phyloP scores from a whole-genome alignment of 2,888 invertebrate genomes.

The Hirtodrosophila trivittata region DNA sequence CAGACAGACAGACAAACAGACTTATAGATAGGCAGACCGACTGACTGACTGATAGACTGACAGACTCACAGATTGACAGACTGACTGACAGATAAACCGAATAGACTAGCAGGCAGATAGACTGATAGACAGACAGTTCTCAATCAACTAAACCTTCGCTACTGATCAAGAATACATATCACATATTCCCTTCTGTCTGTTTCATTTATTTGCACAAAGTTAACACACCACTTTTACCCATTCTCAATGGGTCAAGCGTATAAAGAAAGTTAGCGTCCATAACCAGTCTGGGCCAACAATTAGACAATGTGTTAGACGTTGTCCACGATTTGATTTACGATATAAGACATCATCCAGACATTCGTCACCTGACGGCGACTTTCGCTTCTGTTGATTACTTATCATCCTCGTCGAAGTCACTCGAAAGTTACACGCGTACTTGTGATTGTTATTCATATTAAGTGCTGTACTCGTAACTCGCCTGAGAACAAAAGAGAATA shows the following conservation, averaged over 20 bases:
- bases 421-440: neutral
- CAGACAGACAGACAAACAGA: conserved; percentile 2
- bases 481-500: too few species aligned
- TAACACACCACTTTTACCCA: too few species aligned
- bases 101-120: too few species aligned
- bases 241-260: too few species aligned
- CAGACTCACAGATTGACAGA: conserved; percentile 7
- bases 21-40: too few species aligned
- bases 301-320: neutral
- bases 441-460: too few species aligned
- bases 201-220: too few species aligned
- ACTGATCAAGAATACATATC: too few species aligned
- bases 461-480: too few species aligned
- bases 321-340: conserved; percentile 2
- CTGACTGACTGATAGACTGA: conserved; percentile 2
- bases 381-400: conserved; percentile 18
- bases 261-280: conserved; percentile 2
- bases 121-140: too few species aligned
- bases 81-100: conserved; percentile 3
- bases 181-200: too few species aligned
- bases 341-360: conserved; percentile 10
- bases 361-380: conserved; percentile 3
- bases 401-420: conserved; percentile 2
- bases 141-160: too few species aligned
- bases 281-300: conserved; percentile 11